These are phyloP conservation scores for Pachyramphus minor DNA, from an alignment of 2,113 vertebrate genomes.

Conservation along the genomic window DNA sequence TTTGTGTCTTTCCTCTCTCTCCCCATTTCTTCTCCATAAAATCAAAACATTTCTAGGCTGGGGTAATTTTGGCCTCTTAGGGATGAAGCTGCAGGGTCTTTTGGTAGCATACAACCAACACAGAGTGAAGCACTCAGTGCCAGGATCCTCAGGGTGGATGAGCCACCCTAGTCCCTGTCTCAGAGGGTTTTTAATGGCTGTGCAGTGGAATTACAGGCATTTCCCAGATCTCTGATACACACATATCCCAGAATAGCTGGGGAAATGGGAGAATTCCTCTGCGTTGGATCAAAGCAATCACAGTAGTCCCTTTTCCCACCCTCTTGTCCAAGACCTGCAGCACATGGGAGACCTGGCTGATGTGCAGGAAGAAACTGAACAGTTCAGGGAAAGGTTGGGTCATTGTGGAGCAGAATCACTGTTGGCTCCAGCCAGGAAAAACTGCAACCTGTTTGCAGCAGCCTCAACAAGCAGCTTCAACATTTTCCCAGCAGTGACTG, in stretches of 20 bases:
- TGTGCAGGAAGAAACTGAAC: slow-evolving; percentile 66
- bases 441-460: slow-evolving; percentile 50
- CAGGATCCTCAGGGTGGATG: not conserved
- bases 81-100: not conserved
- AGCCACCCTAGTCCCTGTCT: not conserved
- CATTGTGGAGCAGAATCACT: slow-evolving; percentile 56
- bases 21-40: not conserved
- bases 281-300: not conserved
- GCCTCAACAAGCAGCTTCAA: slow-evolving; percentile 67
- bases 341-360: slow-evolving; percentile 75
- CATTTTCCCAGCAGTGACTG: slow-evolving; percentile 46
- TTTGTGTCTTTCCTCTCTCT: not conserved
- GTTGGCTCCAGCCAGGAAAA: slow-evolving; percentile 52
- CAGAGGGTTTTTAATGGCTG: not conserved
- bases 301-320: not conserved
- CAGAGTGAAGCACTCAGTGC: not conserved
- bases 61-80: not conserved
- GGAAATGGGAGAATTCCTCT: not conserved
- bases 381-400: slow-evolving; percentile 70
- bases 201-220: not conserved
- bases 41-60: not conserved
- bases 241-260: not conserved
- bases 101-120: not conserved
- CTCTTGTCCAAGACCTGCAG: slow-evolving; percentile 39
- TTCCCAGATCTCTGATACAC: not conserved